Conservation (phyloP, 2,888 invertebrate species). For the Cephus rjabovi region DNA sequence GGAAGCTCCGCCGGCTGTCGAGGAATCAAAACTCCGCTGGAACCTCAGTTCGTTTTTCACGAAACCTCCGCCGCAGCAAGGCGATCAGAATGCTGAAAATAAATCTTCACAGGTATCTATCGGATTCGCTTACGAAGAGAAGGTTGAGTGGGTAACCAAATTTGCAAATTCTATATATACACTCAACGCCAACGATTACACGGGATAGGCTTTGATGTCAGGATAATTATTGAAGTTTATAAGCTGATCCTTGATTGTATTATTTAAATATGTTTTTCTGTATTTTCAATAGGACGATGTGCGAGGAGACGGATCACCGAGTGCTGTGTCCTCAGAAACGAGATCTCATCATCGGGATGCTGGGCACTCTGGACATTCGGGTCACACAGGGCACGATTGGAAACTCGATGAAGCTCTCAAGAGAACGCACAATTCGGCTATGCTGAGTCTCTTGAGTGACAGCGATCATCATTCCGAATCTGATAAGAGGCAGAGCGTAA, state of each 20-base stretch:
- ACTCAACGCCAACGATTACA: too few relatives aligned
- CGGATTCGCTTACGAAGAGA: neutral
- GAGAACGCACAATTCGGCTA: constrained; percentile 64
- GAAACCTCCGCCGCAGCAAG: constrained; percentile 50
- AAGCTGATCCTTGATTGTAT: neutral
- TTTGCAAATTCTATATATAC: too few relatives aligned
- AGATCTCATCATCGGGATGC: constrained; percentile 37
- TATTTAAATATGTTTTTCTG: constrained; percentile 3
- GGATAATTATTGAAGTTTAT: neutral
- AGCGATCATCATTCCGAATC: constrained; percentile 60
- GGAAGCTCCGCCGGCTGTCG: constrained; percentile 59
- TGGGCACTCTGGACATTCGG: constrained; percentile 4
- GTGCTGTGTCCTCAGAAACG: constrained; percentile 34
- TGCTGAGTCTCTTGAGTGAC: constrained; percentile 67
- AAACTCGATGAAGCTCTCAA: constrained; percentile 58
- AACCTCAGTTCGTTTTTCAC: constrained; percentile 63
- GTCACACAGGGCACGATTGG: constrained; percentile 50
- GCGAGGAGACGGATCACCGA: constrained; percentile 51
- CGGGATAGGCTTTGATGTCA: neutral
- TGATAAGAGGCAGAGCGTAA: constrained; percentile 57
- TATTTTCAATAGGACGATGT: constrained; percentile 35
- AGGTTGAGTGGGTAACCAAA: neutral
- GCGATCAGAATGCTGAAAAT: constrained; percentile 47
- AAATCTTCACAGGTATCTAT: constrained; percentile 47
- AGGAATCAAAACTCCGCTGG: constrained; percentile 66